Evolutionary conservation across 2,888 invertebrate species (phyloP).

Genomic region (Phlogophora meticulosa): DNA sequence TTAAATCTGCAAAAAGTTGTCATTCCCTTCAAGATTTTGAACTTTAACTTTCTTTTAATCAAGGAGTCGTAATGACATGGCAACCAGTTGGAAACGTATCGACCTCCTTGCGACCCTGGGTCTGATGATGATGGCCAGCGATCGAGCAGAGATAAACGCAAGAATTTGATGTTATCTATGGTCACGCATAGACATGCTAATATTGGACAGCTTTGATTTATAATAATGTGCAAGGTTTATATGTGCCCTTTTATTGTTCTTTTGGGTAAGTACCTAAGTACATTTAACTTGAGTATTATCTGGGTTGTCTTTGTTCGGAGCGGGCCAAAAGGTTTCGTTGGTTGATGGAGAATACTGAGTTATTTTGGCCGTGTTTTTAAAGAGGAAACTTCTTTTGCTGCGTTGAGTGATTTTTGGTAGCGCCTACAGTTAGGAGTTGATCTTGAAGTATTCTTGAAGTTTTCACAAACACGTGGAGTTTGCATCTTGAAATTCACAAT

Average conservation of each 20-base stretch:
- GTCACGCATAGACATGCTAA: conserved; percentile 46
- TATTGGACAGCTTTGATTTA: conserved; percentile 43
- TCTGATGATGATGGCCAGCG: conserved; percentile 43
- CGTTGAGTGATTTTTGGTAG: too few species aligned
- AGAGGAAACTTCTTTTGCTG: too few species aligned
- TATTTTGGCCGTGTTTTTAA: too few species aligned
- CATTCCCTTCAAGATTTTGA: conserved; percentile 26
- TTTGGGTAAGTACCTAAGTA: neutral
- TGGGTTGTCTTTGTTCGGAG: neutral
- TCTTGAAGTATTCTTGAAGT: neutral
- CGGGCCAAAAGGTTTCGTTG: neutral
- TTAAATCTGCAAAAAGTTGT: conserved; percentile 31
- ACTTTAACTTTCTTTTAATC: conserved; percentile 40
- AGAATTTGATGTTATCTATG: conserved; percentile 48
- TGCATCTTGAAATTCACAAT: neutral
- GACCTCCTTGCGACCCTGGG: conserved; percentile 34
- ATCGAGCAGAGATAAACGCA: conserved; percentile 39
- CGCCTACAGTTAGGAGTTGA: too few species aligned
- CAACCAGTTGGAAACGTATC: conserved; percentile 17
- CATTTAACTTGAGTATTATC: neutral
- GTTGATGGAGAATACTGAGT: too few species aligned
- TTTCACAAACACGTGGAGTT: neutral
- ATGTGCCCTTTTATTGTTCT: conserved; percentile 13
- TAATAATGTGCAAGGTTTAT: conserved; percentile 29
- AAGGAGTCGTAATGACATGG: conserved; percentile 34